Conservation (phyloP, 2,888 invertebrate species). For the Himalopsyche japonica region DNA sequence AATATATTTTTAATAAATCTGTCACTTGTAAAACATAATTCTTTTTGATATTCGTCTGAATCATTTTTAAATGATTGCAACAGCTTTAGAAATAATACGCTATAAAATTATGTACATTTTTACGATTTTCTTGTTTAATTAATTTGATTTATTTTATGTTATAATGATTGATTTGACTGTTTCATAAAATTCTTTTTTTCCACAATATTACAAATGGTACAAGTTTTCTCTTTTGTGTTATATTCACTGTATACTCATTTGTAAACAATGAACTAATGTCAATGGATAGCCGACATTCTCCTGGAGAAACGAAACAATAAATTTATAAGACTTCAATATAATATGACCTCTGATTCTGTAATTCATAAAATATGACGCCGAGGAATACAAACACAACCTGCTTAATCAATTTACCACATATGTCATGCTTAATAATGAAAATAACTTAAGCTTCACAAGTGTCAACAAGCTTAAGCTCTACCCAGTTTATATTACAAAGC, state of each 20-base stretch:
- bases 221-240: constrained; percentile 4
- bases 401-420: neutral
- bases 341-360: constrained; percentile 25
- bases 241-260: neutral
- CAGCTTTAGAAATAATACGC: neutral
- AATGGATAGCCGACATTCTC: neutral
- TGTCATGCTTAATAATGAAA: neutral
- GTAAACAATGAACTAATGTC: neutral
- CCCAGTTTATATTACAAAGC: neutral
- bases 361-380: neutral
- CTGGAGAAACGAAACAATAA: constrained; percentile 5
- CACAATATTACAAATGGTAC: neutral
- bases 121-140: constrained; percentile 1
- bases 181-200: neutral
- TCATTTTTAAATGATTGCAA: neutral
- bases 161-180: constrained; percentile 9
- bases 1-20: neutral
- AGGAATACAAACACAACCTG: neutral
- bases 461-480: neutral
- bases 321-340: constrained; percentile 24
- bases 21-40: neutral
- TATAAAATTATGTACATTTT: neutral
- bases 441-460: neutral
- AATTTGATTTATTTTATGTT: constrained; percentile 19
- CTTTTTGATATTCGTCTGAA: neutral